phyloP scores from a whole-genome alignment of 2,113 vertebrate genomes.

The Lates calcarifer region DNA sequence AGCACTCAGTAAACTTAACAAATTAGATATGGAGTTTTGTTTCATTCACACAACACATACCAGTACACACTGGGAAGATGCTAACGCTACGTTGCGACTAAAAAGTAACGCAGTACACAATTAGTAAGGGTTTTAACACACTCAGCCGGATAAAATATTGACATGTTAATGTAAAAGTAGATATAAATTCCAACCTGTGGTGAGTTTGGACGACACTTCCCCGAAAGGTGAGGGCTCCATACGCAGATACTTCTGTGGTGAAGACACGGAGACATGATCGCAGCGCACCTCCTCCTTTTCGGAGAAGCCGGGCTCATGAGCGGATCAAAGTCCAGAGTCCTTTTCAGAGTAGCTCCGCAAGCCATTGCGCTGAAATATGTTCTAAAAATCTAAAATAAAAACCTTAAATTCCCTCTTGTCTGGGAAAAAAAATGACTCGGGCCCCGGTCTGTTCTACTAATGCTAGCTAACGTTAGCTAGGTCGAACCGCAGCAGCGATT shows the following conservation, averaged over 20 bases:
- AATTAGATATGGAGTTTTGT: not conserved
- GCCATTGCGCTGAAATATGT: constrained; percentile 84
- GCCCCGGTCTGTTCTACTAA: constrained; percentile 50
- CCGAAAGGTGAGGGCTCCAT: constrained; percentile 97
- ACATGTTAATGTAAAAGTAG: not conserved
- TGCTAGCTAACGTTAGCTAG: constrained; percentile 65
- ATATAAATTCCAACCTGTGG: constrained; percentile 93
- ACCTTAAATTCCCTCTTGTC: not conserved
- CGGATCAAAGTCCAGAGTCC: constrained; percentile 97
- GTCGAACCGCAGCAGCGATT: constrained; percentile 43
- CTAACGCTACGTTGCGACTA: not conserved
- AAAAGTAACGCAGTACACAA: rapidly evolving
- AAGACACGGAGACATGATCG: constrained; percentile 87
- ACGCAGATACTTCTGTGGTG: constrained; percentile 96
- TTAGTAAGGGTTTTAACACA: rapidly evolving
- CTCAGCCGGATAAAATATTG: too few relatives aligned
- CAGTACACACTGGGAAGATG: not conserved
- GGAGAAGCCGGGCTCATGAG: constrained; percentile 92
- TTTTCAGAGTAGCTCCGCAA: constrained; percentile 96
- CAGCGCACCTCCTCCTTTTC: constrained; percentile 93
- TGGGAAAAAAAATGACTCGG: constrained; percentile 14
- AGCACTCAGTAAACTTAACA: not conserved
- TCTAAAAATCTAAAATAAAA: constrained; percentile 12
- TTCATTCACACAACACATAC: not conserved
- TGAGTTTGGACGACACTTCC: constrained; percentile 92